Evolutionary conservation across 2,113 vertebrate genomes (phyloP).

Genomic region (Malurus melanocephalus): DNA sequence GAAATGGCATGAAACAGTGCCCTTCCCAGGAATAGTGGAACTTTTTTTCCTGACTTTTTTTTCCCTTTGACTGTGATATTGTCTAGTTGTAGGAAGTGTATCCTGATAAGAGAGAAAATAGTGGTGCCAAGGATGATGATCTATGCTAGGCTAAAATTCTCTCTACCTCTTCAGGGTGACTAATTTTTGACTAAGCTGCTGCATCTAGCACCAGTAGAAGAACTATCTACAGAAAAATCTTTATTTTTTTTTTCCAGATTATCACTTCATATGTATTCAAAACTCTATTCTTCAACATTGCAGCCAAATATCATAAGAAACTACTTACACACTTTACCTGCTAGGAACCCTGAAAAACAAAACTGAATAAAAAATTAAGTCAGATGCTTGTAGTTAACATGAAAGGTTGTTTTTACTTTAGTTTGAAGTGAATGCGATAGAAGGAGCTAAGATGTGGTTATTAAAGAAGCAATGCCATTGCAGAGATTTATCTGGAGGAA

Average conservation of each 20-base stretch:
- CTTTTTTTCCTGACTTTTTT: not conserved
- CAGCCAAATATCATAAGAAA: slow-evolving; percentile 59
- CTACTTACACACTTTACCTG: slow-evolving; percentile 1
- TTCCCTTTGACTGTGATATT: slow-evolving; percentile 46
- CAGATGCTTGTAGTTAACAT: slow-evolving; percentile 55
- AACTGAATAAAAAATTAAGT: slow-evolving; percentile 29
- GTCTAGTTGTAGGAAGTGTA: slow-evolving; percentile 59
- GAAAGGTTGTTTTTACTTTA: slow-evolving; percentile 29
- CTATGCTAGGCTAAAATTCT: slow-evolving; percentile 64
- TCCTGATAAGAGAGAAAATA: slow-evolving; percentile 72
- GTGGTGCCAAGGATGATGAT: slow-evolving; percentile 61
- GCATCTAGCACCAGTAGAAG: slow-evolving; percentile 28
- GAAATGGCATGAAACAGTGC: slow-evolving; percentile 8
- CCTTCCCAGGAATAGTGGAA: slow-evolving; percentile 36
- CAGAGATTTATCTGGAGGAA: slow-evolving; percentile 71
- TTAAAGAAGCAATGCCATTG: slow-evolving; percentile 62
- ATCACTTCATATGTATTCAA: slow-evolving; percentile 41
- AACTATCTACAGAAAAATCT: slow-evolving; percentile 51
- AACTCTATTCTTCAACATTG: slow-evolving; percentile 47
- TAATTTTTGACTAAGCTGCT: slow-evolving; percentile 69
- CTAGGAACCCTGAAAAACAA: slow-evolving; percentile 52
- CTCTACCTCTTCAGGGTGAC: slow-evolving; percentile 76
- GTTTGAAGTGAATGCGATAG: slow-evolving; percentile 64
- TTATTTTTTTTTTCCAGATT: slow-evolving; percentile 33
- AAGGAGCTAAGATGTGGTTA: slow-evolving; percentile 63